Base-by-base conservation (phyloP, 2,888 invertebrate genomes). In the Liopterus haemorrhoidalis region DNA sequence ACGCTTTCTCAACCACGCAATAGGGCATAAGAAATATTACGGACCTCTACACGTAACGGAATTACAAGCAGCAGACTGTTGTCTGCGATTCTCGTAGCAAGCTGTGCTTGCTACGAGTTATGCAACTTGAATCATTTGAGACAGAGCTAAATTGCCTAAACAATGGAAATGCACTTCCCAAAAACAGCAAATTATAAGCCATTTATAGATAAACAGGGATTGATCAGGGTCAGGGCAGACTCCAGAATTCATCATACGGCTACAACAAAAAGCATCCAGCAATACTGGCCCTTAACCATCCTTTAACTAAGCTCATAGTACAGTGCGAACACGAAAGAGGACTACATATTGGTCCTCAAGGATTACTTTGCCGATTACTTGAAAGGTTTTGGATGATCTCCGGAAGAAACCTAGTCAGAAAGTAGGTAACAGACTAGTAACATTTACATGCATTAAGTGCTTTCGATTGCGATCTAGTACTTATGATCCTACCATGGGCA, bases 1-100 rank as follows among this genome's bases (percentile, higher is more conserved):
- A 20, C 35, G 36, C 35, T 41, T 48, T 22, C 39, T 31, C 16
- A 31, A 15, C n/a, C 16, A 31, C 19, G 14, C 14, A n/a, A n/a
- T n/a, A n/a, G n/a, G n/a, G n/a, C n/a, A n/a, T n/a, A n/a, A n/a
- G n/a, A n/a, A n/a, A n/a, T n/a, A n/a, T n/a, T n/a, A n/a, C n/a
- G n/a, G n/a, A n/a, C n/a, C n/a, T n/a, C n/a, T n/a, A n/a, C n/a
- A n/a, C n/a, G n/a, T n/a, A n/a, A n/a, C n/a, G n/a, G n/a, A n/a
- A n/a, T n/a, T n/a, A n/a, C n/a, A n/a, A n/a, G n/a, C n/a, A n/a
- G n/a, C n/a, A n/a, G n/a, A n/a, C n/a, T n/a, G n/a, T n/a, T n/a
- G n/a, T n/a, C n/a, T n/a, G n/a, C n/a, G n/a, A n/a, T n/a, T n/a
- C n/a, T n/a, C n/a, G n/a, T n/a, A n/a, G n/a, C n/a, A n/a, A n/a